Percentiles rank a stretch among this genome's conserved stretches.
phyloP scores from a whole-genome alignment of 2,113 vertebrate genomes.

The Rostratula benghalensis region DNA sequence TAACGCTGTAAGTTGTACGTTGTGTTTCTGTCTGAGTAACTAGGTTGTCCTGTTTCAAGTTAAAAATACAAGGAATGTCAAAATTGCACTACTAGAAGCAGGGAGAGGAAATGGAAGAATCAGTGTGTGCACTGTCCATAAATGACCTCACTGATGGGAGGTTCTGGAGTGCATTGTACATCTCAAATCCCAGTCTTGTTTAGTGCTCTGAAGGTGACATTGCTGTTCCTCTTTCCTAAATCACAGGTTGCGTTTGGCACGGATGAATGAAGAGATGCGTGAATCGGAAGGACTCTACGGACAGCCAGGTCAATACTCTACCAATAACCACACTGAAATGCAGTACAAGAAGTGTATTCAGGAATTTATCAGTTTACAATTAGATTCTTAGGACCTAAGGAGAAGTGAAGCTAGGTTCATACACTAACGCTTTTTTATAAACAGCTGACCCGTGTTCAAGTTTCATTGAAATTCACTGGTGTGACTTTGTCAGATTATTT shows the following conservation, averaged over 20 bases:
- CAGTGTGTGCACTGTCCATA: accelerated
- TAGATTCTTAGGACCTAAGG: constrained; percentile 79
- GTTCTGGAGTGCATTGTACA: background rate
- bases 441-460: constrained; percentile 9
- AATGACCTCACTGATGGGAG: background rate
- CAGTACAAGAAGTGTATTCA: constrained; percentile 97
- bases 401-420: background rate
- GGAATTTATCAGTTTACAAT: constrained; percentile 94
- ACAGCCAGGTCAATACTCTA: constrained; percentile 97
- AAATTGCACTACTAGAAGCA: background rate
- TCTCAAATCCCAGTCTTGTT: background rate
- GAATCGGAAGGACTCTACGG: constrained; percentile 96
- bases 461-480: constrained; percentile 17
- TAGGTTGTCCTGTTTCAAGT: background rate
- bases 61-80: background rate
- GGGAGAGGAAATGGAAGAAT: background rate
- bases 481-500: constrained; percentile 44
- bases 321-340: constrained; percentile 93
- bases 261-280: constrained; percentile 99
- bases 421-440: constrained; percentile 50
- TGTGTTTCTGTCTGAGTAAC: background rate
- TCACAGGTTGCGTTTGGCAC: constrained; percentile 90
- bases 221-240: background rate
- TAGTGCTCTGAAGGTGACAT: background rate
- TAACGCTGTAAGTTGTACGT: constrained; percentile 87